Base-by-base conservation (phyloP, 2,113 vertebrate species). In the Hystrix cristata region DNA sequence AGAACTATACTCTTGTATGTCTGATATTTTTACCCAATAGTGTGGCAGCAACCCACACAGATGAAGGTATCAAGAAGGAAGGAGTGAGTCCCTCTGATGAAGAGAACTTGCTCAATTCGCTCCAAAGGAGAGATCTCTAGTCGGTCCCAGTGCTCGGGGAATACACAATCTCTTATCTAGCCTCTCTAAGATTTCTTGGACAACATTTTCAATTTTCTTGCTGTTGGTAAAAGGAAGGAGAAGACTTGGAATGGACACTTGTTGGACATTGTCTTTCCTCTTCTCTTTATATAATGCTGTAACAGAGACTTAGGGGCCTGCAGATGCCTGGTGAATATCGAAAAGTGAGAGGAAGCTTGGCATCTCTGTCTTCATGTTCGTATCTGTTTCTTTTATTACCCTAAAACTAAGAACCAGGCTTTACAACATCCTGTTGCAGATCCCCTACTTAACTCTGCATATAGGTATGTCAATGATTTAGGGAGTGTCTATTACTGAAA, bases 51-150 rank as follows among this genome's bases (percentile, higher is more conserved):
- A 31, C 12, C 9, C 27, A 29, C 59, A 19, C n/a, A 31, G 46
- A 86, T 93, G 13, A 86, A 43, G 14, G 16, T 65, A 43, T 78
- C 64, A 80, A 84, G 62, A 59, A 96, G 83, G 79, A 97, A 81
- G 43, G 27, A 21, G 10, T 25, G 57, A 93, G 10, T 16, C n/a
- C 19, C 57, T 10, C 65, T 27, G 29, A 57, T 67, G 59, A 48
- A 86, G 90, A 89, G 23, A 72, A 87, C n/a, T 80, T 86, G 25
- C 57, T 93, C 67, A 51, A 21, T 95, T 91, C 48, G 88, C 72
- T 67, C 23, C 21, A 51, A 93, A 83, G 84, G 62, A 95, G 69
- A 95, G 27, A 55, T 46, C 86, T 95, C 21, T 89, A 46, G 34
- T 74, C 27, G 8, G 62, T 84, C 85, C 23, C 4, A 74, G 51